Evolutionary conservation across 2,797 vertebrate genomes (phyloP).

Genomic region (Pristis pectinata): DNA sequence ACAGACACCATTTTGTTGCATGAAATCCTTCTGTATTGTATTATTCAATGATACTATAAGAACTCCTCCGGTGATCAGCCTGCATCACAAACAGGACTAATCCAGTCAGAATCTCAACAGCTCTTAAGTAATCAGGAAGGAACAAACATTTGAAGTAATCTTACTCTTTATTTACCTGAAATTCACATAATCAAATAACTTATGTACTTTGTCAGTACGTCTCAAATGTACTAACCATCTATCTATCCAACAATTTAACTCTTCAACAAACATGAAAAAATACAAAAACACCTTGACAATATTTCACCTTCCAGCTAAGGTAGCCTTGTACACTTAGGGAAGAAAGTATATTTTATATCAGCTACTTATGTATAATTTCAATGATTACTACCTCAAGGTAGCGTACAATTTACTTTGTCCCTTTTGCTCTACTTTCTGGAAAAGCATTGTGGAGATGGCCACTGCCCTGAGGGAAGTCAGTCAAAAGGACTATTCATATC

Average conservation of each 20-base stretch:
- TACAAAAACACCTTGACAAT: neutral
- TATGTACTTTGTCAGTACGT: neutral
- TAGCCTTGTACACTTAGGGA: neutral
- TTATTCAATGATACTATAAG: neutral
- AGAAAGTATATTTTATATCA: neutral
- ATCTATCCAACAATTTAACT: neutral
- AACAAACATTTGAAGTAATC: neutral
- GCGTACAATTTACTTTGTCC: neutral
- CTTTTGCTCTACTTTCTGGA: neutral
- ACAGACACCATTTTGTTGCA: neutral
- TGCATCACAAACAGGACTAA: neutral
- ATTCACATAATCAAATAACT: too few species aligned
- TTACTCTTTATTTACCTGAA: neutral
- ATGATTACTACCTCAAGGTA: neutral
- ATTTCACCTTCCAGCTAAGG: neutral
- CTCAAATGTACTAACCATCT: neutral
- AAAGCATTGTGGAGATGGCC: neutral
- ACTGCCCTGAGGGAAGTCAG: neutral
- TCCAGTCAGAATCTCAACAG: neutral
- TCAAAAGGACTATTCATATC: neutral
- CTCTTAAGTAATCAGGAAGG: neutral
- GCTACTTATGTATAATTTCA: neutral
- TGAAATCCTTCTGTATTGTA: neutral
- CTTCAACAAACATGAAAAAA: neutral
- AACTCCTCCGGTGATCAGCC: too few species aligned